Conservation (phyloP, 2,113 vertebrate species). For the Suncus etruscus region DNA sequence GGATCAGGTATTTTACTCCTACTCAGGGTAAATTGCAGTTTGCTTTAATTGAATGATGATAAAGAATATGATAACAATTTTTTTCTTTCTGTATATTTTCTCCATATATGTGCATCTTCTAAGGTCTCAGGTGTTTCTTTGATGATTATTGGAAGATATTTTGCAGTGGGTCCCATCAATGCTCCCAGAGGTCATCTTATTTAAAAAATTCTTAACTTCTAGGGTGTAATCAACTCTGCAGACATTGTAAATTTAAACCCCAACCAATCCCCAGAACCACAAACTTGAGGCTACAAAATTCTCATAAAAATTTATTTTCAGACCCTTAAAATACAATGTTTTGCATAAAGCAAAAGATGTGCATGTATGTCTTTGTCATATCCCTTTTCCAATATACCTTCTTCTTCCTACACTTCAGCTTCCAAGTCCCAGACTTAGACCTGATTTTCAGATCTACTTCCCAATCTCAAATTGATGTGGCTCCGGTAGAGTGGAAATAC, state of each 20-base stretch:
- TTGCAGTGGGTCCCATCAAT: background rate
- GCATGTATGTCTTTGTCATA: background rate
- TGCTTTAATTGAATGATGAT: background rate
- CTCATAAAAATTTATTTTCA: background rate
- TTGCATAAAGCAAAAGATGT: background rate
- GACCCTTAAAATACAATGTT: background rate
- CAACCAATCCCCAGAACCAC: background rate
- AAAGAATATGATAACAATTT: background rate
- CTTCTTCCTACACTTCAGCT: background rate
- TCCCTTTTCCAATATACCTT: background rate
- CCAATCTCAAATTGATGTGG: background rate
- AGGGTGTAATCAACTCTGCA: background rate
- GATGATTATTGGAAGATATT: background rate
- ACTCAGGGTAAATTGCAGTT: background rate
- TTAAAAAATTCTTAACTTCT: conserved; percentile 2
- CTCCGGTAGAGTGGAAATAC: no score
- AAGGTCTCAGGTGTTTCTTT: background rate
- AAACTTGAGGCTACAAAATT: background rate
- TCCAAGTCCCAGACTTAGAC: background rate
- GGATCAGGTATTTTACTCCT: background rate
- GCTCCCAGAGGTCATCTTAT: background rate
- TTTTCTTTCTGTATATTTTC: background rate
- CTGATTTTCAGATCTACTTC: background rate
- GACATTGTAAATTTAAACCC: background rate
- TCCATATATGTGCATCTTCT: background rate